These are phyloP conservation scores for Petromus typicus DNA, from an alignment of 2,113 vertebrate species.

Conservation along the genomic window DNA sequence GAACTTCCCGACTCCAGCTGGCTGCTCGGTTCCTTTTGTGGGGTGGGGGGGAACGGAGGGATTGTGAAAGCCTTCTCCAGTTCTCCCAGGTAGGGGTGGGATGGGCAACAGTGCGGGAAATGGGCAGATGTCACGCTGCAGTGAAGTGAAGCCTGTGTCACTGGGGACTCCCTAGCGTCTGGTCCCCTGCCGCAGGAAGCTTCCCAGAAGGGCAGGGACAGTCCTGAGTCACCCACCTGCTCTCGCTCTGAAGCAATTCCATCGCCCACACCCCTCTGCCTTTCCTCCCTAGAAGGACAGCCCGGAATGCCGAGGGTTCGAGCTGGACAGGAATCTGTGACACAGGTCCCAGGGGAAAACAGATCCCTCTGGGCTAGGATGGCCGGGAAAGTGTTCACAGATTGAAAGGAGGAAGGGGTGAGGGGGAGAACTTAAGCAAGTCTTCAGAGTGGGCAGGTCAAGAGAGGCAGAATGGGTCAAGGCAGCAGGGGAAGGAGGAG, in stretches of 20 bases:
- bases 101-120: not conserved
- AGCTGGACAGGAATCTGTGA: not conserved
- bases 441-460: constrained; percentile 23
- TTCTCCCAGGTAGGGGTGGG: not conserved
- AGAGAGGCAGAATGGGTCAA: constrained; percentile 53
- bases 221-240: not conserved
- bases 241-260: not conserved
- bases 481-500: not conserved
- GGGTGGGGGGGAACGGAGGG: not conserved
- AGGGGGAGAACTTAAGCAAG: not conserved
- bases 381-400: not conserved
- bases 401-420: not conserved
- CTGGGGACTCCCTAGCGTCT: not conserved
- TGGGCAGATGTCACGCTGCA: not conserved
- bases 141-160: not conserved
- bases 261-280: fast-evolving
- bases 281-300: not conserved
- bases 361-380: not conserved
- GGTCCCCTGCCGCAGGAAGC: not conserved
- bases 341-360: not conserved
- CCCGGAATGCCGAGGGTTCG: not conserved
- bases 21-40: not conserved
- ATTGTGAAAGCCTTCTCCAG: not conserved
- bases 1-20: not conserved
- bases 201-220: not conserved